Conservation (phyloP, 2,888 invertebrate species). For the Slavum lentiscoides region DNA sequence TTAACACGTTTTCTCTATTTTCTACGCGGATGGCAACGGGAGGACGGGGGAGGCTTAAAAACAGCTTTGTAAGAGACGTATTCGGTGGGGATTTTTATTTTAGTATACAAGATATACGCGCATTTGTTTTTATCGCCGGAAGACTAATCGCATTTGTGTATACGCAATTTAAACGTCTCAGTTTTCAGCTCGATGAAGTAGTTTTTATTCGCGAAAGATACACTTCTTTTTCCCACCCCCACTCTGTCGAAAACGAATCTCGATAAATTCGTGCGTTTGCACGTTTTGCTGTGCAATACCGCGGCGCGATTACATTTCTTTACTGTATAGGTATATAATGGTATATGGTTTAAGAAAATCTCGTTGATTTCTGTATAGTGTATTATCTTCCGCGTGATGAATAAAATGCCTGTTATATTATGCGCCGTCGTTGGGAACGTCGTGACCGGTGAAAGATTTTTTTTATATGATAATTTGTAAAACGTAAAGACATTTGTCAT, state of each 20-base stretch:
- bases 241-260: not conserved
- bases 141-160: conserved; percentile 5
- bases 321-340: not conserved
- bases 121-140: not conserved
- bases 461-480: no score
- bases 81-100: conserved; percentile 43
- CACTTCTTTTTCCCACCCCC: not conserved
- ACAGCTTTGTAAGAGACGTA: conserved; percentile 38
- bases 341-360: no score
- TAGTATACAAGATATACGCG: not conserved
- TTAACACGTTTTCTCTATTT: conserved; percentile 53
- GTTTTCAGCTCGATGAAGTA: not conserved
- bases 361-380: no score
- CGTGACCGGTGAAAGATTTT: no score
- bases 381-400: no score
- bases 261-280: not conserved
- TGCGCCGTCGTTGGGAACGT: no score
- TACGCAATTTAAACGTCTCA: conserved; percentile 22
- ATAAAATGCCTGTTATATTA: no score
- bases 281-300: not conserved
- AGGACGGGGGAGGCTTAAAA: conserved; percentile 27
- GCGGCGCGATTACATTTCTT: not conserved
- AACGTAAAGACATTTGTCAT: no score
- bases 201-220: not conserved
- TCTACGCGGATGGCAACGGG: not conserved